These are phyloP conservation scores for Centroberyx gerrardi DNA, from an alignment of 2,797 vertebrate species.

Conservation along the genomic window DNA sequence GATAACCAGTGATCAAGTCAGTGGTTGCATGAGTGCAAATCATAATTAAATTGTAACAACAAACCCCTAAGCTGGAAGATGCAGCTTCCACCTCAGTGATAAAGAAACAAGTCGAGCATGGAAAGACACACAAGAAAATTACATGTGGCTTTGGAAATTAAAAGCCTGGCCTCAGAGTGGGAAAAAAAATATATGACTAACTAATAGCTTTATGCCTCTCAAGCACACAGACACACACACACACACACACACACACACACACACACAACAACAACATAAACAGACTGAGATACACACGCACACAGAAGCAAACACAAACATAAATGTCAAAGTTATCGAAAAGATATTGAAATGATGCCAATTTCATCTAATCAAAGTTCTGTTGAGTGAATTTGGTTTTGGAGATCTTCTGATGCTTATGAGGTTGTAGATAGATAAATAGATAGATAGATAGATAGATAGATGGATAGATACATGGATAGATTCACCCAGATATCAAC, in stretches of 20 bases:
- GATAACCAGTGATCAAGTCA: constrained; percentile 33
- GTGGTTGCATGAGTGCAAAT: constrained; percentile 35
- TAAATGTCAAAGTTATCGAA: too few species aligned
- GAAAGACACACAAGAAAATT: constrained; percentile 21
- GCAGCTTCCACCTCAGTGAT: constrained; percentile 12
- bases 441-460: constrained; percentile 11
- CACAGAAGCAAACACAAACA: background rate
- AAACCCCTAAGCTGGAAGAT: constrained; percentile 19
- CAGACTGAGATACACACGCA: background rate
- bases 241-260: background rate
- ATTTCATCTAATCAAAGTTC: background rate
- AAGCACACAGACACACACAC: constrained; percentile 7
- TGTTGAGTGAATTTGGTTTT: background rate
- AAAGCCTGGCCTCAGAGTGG: background rate
- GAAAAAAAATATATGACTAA: constrained; percentile 9
- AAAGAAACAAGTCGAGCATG: constrained; percentile 32
- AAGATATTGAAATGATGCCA: background rate
- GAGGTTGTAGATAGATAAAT: too few species aligned
- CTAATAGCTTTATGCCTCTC: background rate
- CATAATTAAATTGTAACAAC: constrained; percentile 41
- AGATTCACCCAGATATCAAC: background rate
- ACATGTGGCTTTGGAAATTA: constrained; percentile 22
- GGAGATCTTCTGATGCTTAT: too few species aligned
- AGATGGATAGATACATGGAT: background rate
- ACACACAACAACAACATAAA: constrained; percentile 4